These are phyloP conservation scores for Phyllotreta cruciferae DNA, from an alignment of 2,888 invertebrate species.

Conservation along the genomic window DNA sequence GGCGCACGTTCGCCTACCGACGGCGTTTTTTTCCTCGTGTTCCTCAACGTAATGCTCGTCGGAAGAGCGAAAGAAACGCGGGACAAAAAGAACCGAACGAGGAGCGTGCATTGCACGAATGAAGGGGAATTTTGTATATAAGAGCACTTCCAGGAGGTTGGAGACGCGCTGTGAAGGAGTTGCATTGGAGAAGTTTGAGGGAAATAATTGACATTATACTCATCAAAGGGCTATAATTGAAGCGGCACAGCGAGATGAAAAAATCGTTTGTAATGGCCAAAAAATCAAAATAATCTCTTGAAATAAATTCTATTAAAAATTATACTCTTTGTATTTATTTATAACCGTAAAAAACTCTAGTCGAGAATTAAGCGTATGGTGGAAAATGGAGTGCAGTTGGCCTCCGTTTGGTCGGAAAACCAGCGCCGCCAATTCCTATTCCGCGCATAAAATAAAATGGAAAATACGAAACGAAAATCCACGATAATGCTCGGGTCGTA, in stretches of 20 bases:
- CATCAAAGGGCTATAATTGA: no score
- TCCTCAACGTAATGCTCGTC: neutral
- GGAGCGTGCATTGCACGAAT: no score
- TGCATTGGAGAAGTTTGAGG: no score
- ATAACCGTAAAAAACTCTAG: neutral
- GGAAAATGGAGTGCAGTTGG: constrained; percentile 12
- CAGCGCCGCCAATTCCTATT: constrained; percentile 31
- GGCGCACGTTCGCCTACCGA: neutral
- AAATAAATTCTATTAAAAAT: no score
- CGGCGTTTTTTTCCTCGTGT: neutral
- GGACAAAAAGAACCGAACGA: no score
- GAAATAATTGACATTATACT: no score
- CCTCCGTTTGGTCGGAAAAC: constrained; percentile 27
- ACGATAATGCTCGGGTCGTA: constrained; percentile 44
- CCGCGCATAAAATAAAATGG: constrained; percentile 41
- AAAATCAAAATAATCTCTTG: no score
- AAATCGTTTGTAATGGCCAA: no score
- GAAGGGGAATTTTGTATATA: no score
- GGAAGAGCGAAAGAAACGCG: neutral
- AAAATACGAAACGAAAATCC: constrained; percentile 46
- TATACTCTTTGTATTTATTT: neutral
- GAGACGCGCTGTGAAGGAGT: no score
- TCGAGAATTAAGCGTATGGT: neutral
- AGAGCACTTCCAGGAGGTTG: no score
- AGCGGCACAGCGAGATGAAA: no score